Evolutionary conservation across 2,888 invertebrate species (phyloP), one percentile per base, ranked within the genome.

Genomic region (Drosophila flavopinicola): DNA sequence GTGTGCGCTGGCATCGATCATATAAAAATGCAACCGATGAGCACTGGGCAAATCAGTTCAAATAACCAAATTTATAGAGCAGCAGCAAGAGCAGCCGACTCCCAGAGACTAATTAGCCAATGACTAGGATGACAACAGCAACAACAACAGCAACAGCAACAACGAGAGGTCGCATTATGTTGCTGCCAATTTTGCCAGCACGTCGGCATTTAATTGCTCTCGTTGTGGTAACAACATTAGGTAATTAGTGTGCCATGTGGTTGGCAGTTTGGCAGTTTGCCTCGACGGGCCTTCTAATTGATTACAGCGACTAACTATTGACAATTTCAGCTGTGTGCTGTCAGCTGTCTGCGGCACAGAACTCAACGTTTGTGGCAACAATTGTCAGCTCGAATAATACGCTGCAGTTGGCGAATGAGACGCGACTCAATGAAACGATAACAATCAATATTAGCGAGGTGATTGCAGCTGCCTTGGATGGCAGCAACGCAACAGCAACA

Each of bases 151-250:
- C 66, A 47, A 25, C 68, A 32, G 38, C 29, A 11, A 23, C 45
- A 39, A 25, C 52, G 32, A 11, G 32, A 11, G 51, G 58, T 47
- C 58, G 33, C 32, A 56, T 35, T 20, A 59, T 45, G 48, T 35
- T 42, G 65, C 44, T 68, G 60, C 47, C 59, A 54, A 57, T 59
- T 66, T 67, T 53, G 60, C 53, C 42, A 35, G 49, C 82, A 83
- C 82, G 82, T 86, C 78, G 60, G 6, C 69, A 78, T 63, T 75
- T 83, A 87, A 83, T 85, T 85, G 78, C 78, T 33, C 66, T 85
- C 68, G 68, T 80, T 80, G 87, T 82, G 87, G 82, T 67, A 68
- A 71, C 85, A 85, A 82, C 85, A 86, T 83, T 83, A 75, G 87
- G 82, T 83, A 83, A 83, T 87, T 85, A 85, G 87, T 67, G 57